phyloP scores from a whole-genome alignment of 2,797 vertebrate genomes.

The Luscinia luscinia region DNA sequence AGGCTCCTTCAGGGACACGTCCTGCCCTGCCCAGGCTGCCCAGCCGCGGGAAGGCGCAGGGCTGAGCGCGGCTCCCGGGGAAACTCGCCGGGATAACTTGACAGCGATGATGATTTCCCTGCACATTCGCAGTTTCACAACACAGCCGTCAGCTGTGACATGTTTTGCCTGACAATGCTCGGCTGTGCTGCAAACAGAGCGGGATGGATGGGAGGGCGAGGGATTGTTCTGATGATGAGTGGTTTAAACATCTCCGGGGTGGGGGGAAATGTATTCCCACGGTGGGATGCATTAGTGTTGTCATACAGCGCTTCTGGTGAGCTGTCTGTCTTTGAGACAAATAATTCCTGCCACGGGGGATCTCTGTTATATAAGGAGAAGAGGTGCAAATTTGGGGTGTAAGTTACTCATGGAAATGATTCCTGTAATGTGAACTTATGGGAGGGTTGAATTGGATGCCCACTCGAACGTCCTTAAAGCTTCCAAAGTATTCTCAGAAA shows the following conservation, averaged over 20 bases:
- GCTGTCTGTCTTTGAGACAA: background rate
- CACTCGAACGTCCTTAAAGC: background rate
- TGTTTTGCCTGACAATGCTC: background rate
- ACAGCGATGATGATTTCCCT: conserved; percentile 3
- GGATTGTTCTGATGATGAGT: background rate
- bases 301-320: background rate
- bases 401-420: background rate
- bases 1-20: background rate
- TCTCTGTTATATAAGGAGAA: conserved; percentile 44
- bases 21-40: background rate
- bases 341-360: background rate
- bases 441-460: background rate
- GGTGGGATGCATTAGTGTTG: background rate
- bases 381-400: background rate
- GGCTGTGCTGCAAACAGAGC: conserved; percentile 3
- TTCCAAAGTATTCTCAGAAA: background rate
- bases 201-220: background rate
- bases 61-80: background rate
- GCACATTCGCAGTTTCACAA: conserved; percentile 9
- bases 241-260: background rate
- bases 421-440: background rate
- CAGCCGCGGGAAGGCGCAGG: background rate
- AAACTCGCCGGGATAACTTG: conserved; percentile 67
- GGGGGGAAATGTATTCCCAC: background rate
- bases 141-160: conserved; percentile 37